Evolutionary conservation across 2,888 invertebrate species (phyloP), one percentile per base, ranked within the genome.

Genomic region (Teleogryllus oceanicus): DNA sequence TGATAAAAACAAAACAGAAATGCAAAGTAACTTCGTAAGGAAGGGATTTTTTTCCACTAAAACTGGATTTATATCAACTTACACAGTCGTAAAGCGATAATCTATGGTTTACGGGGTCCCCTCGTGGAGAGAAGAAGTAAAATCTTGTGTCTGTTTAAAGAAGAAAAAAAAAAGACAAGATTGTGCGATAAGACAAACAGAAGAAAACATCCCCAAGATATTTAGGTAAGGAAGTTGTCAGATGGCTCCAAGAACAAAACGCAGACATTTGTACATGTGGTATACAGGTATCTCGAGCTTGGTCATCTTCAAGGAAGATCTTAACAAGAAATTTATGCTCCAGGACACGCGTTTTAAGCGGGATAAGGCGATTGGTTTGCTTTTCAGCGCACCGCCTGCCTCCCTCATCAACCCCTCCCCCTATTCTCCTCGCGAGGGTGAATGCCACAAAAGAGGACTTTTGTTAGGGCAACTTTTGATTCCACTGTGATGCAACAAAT

Each of bases 91-190:
- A 62, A 62, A n/a, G 62, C 62, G 62, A n/a, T 18, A 62, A 62
- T 62, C 62, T 62, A 62, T 62, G 62, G 62, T 62, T 62, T 62
- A 62, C 62, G 62, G 62, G 62, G n/a, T 62, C n/a, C n/a, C 62
- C n/a, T n/a, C n/a, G 16, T 4, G 37, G 10, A 62, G 62, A n/a
- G n/a, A 62, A 62, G 62, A 62, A 13, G 62, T 62, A 62, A 62
- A 62, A 62, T 62, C n/a, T 37, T 62, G 16, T 62, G 13, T 62
- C 62, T 8, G 16, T 11, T 5, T 62, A 62, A n/a, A 62, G 62
- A 62, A n/a, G 62, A n/a, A 62, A 62, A 62, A 62, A 62, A 18
- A 62, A n/a, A 62, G n/a, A 62, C 8, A 62, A 62, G 62, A 62
- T 62, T 10, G n/a, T 4, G 62, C 62, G 62, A 62, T 62, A 62